These are phyloP conservation scores for Dasyornis broadbenti DNA, from an alignment of 2,113 vertebrate genomes.

Conservation along the genomic window DNA sequence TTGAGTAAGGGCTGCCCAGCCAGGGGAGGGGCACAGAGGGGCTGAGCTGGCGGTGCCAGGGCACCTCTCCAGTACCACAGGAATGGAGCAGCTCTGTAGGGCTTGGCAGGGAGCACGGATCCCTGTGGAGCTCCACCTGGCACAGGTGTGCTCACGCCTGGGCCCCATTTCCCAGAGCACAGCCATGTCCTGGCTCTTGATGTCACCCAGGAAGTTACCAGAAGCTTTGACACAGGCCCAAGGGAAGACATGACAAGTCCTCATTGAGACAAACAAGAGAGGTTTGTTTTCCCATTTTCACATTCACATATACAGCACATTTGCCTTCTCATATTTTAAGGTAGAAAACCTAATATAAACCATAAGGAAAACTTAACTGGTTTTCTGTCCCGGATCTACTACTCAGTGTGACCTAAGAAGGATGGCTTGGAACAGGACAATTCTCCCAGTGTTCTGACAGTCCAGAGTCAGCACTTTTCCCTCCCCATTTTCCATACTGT, in stretches of 20 bases:
- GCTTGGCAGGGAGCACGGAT: too few relatives aligned
- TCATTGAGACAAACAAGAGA: neutral
- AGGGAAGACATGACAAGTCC: neutral
- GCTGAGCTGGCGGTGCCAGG: neutral
- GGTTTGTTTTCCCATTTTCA: neutral
- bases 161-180: neutral
- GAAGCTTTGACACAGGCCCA: neutral
- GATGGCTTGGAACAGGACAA: neutral
- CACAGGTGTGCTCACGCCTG: neutral
- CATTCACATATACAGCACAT: neutral
- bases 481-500: neutral
- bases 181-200: neutral
- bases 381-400: neutral
- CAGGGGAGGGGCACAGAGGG: neutral
- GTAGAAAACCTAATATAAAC: neutral
- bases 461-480: neutral
- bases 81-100: too few relatives aligned
- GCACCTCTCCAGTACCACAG: neutral
- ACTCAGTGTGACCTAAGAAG: neutral
- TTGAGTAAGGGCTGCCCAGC: neutral
- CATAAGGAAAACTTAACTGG: neutral
- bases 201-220: neutral
- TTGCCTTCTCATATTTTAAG: neutral
- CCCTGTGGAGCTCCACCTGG: neutral
- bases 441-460: neutral